Evolutionary conservation across 2,888 invertebrate genomes (phyloP), one percentile per base, ranked within the genome.

Genomic region (Drosophila basisetae): DNA sequence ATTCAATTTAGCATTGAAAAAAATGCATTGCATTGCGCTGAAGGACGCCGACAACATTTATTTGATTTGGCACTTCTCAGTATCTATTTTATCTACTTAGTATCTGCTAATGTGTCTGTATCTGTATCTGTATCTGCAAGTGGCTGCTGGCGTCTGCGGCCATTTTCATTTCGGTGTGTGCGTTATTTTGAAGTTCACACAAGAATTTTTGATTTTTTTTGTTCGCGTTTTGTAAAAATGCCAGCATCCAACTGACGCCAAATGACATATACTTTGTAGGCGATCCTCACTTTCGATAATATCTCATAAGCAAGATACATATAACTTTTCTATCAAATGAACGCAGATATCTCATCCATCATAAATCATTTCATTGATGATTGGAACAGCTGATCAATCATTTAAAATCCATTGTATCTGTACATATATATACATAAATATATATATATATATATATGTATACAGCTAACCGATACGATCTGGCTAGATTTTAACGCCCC

Each of bases 11-110:
- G 82, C 91, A 85, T 90, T 89, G 89, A 91, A 91, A 84, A 84
- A 80, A 89, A 81, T 81, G 74, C 75, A 76, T 83, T 84, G 83
- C 80, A 89, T 82, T 80, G 82, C 77, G 53, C 69, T 84, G 90
- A 89, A 91, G 89, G 89, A 80, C 89, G 91, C 77, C 82, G 76
- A 76, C 77, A 73, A 53, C 78, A 72, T 84, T 82, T 78, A 85
- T 88, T 84, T 77, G 77, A 80, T 81, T 82, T 80, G 88, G 71
- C 73, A 68, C 76, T 77, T 78, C 69, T 75, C 66, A 73, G 63
- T 82, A 70, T 70, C 80, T 79, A 62, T 59, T 58, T 43, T 58
- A 58, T 58, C 58, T 58, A 43, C 16, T 43, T 50, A 28, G 68
- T 68, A 72, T 49, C 58, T 67, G 60, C 55, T 37, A 2, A 55